These are phyloP conservation scores for Pheosia gnoma DNA, from an alignment of 2,888 invertebrate species.

Conservation along the genomic window DNA sequence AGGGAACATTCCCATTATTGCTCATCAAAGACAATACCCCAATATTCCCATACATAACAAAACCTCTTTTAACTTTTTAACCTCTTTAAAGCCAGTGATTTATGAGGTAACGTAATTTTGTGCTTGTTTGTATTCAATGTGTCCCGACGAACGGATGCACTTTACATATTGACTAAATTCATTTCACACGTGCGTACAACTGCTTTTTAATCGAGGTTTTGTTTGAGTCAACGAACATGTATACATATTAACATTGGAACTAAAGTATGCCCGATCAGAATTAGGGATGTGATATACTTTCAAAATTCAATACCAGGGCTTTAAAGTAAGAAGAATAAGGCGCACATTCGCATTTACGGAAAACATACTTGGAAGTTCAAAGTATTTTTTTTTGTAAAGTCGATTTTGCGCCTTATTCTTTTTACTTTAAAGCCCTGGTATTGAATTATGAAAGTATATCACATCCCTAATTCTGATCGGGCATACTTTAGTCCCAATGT, in stretches of 20 bases:
- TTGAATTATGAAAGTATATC: too few species aligned
- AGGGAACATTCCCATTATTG: too few species aligned
- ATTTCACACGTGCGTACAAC: conserved; percentile 28
- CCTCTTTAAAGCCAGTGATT: conserved; percentile 5
- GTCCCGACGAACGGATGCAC: conserved; percentile 24
- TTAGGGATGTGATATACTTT: too few species aligned
- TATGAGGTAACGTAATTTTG: conserved; percentile 30
- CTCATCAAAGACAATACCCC: not conserved
- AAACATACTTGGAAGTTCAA: too few species aligned
- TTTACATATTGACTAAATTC: conserved; percentile 38
- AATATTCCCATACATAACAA: conserved; percentile 5
- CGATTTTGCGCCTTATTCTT: too few species aligned
- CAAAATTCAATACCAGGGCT: too few species aligned
- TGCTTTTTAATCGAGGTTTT: conserved; percentile 12
- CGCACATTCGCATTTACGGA: too few species aligned
- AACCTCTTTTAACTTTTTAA: too few species aligned
- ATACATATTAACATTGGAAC: not conserved
- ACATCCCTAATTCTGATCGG: too few species aligned
- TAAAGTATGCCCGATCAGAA: not conserved
- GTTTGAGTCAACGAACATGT: not conserved
- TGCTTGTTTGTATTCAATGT: conserved; percentile 24
- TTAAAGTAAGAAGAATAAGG: too few species aligned
- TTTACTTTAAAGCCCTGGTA: too few species aligned
- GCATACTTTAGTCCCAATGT: not conserved
- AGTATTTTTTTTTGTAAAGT: too few species aligned